Conservation (phyloP, 2,797 vertebrate species). For the Argyrosomus regius region DNA sequence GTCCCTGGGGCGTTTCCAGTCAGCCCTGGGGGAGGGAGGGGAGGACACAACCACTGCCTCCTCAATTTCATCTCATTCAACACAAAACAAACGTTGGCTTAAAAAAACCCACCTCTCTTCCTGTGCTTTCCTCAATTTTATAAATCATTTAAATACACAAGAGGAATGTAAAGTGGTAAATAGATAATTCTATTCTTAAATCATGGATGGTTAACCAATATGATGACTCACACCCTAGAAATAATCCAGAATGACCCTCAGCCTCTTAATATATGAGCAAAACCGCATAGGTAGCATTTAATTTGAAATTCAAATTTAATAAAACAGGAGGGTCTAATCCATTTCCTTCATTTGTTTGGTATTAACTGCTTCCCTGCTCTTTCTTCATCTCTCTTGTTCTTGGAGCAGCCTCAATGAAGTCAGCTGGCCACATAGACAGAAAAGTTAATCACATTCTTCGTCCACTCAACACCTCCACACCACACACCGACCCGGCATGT, state of each 20-base stretch:
- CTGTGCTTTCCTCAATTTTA: conserved; percentile 27
- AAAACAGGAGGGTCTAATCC: conserved; percentile 93
- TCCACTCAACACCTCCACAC: conserved; percentile 80
- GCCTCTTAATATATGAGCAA: conserved; percentile 44
- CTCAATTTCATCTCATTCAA: conserved; percentile 72
- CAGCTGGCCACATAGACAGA: conserved; percentile 82
- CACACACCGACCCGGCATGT: conserved; percentile 82
- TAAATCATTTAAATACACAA: conserved; percentile 15
- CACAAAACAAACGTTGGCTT: conserved; percentile 62
- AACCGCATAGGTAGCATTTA: conserved; percentile 88
- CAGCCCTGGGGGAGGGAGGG: conserved; percentile 71
- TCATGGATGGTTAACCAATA: conserved; percentile 14
- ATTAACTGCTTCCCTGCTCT: conserved; percentile 92
- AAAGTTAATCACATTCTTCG: conserved; percentile 94
- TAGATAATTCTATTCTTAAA: background rate
- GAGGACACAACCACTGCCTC: conserved; percentile 69
- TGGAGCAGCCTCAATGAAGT: conserved; percentile 88
- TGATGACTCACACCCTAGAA: conserved; percentile 21
- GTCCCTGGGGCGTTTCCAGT: conserved; percentile 72
- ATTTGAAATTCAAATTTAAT: conserved; percentile 99
- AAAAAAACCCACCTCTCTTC: conserved; percentile 32
- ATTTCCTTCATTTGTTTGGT: conserved; percentile 96
- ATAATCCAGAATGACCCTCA: conserved; percentile 33
- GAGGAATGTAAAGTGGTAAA: conserved; percentile 8
- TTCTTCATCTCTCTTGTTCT: conserved; percentile 54